These are phyloP conservation scores for Leucophenga montana DNA, from an alignment of 2,888 invertebrate species.

Conservation along the genomic window DNA sequence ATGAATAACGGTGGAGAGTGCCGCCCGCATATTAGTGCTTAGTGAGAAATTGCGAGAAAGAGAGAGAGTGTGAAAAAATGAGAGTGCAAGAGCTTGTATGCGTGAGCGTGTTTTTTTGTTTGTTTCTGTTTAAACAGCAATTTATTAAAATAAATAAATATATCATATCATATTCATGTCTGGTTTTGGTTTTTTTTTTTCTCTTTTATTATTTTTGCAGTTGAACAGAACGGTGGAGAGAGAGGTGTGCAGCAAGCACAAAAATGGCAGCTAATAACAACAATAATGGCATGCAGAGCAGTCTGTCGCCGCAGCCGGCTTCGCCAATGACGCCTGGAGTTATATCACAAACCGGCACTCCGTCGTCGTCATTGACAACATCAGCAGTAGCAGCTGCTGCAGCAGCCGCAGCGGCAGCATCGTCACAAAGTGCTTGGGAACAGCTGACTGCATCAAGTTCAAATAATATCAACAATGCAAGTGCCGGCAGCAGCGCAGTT, in stretches of 20 bases:
- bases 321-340: conserved; percentile 31
- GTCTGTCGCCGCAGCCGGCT: conserved; percentile 37
- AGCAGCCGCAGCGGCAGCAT: conserved; percentile 45
- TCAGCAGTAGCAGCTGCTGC: too few species aligned
- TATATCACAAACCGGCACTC: conserved; percentile 61
- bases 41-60: too few species aligned
- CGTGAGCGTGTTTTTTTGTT: not conserved
- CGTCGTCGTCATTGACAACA: conserved; percentile 59
- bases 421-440: conserved; percentile 71
- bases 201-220: conserved; percentile 32
- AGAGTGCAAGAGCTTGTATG: not conserved
- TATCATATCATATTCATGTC: not conserved
- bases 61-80: not conserved
- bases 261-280: conserved; percentile 66
- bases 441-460: conserved; percentile 70
- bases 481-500: conserved; percentile 35
- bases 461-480: conserved; percentile 49
- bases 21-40: too few species aligned
- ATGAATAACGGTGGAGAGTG: too few species aligned
- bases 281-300: conserved; percentile 56
- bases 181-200: conserved; percentile 19
- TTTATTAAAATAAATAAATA: not conserved
- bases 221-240: conserved; percentile 21
- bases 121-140: conserved; percentile 6
- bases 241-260: conserved; percentile 29